Percentiles rank a stretch among this genome's conserved stretches.
These are phyloP conservation scores for Ridgeia piscesae DNA, from an alignment of 1,140 invertebrate genomes.

Conservation along the genomic window DNA sequence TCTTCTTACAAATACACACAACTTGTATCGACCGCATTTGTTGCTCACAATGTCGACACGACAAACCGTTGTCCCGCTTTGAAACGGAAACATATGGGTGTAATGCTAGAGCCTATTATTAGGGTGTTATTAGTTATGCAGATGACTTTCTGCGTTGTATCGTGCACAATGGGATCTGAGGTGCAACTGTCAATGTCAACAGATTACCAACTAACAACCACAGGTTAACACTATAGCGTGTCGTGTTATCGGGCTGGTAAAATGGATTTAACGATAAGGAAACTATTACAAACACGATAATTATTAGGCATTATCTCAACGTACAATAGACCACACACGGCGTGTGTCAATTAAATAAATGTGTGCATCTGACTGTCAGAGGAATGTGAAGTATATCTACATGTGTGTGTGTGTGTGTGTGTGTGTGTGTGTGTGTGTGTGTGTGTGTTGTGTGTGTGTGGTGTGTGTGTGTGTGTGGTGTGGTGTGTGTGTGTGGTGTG, in stretches of 20 bases:
- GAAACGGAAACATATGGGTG: background rate
- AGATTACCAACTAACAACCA: background rate
- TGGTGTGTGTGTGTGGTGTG: no score
- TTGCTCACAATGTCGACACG: background rate
- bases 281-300: background rate
- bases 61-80: background rate
- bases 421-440: conserved; percentile 12
- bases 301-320: background rate
- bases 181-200: background rate
- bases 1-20: background rate
- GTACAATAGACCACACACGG: background rate
- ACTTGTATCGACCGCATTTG: background rate
- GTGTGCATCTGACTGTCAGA: conserved; percentile 19
- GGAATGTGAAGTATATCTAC: conserved; percentile 14
- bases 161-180: background rate
- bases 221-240: background rate
- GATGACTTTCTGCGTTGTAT: background rate
- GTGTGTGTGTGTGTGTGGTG: no score
- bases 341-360: background rate
- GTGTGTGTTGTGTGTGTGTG: no score
- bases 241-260: background rate
- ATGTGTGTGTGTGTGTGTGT: conserved; percentile 15
- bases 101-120: conserved; percentile 4
- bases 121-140: background rate
- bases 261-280: background rate